Evolutionary conservation across 1,140 invertebrate species (phyloP).

Genomic region (Eciton burchellii): DNA sequence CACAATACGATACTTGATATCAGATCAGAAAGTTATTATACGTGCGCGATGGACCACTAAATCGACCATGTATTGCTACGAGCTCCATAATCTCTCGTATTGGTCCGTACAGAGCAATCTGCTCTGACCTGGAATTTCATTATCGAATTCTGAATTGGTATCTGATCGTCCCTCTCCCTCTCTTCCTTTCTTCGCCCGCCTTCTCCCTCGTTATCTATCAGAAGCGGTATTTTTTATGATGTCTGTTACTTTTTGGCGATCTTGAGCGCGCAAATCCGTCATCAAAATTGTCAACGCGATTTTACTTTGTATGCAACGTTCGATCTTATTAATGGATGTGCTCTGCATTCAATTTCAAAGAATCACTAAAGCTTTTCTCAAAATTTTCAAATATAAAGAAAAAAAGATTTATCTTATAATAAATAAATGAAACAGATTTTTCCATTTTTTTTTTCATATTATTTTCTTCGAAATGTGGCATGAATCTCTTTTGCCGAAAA

Average conservation of each 20-base stretch:
- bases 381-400: slow-evolving; percentile 14
- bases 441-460: slow-evolving; percentile 1
- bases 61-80: slow-evolving; percentile 58
- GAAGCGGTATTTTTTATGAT: slow-evolving; percentile 22
- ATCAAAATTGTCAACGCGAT: slow-evolving; percentile 25
- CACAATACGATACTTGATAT: slow-evolving; percentile 29
- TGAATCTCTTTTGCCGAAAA: neutral
- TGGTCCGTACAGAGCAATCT: slow-evolving; percentile 52
- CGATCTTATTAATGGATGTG: neutral
- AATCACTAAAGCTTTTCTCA: neutral
- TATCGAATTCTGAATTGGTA: slow-evolving; percentile 70
- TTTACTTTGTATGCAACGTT: too few relatives aligned
- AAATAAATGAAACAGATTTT: slow-evolving; percentile 7
- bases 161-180: neutral
- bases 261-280: neutral
- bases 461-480: neutral
- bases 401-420: neutral
- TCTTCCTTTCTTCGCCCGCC: too few relatives aligned
- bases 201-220: neutral
- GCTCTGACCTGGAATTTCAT: slow-evolving; percentile 71
- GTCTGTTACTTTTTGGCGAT: slow-evolving; percentile 32
- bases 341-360: neutral
- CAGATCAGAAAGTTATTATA: slow-evolving; percentile 60
- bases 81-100: slow-evolving; percentile 50
- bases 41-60: slow-evolving; percentile 49